phyloP scores from a whole-genome alignment of 2,113 vertebrate species.

The Cyphomyrus plagiostoma region DNA sequence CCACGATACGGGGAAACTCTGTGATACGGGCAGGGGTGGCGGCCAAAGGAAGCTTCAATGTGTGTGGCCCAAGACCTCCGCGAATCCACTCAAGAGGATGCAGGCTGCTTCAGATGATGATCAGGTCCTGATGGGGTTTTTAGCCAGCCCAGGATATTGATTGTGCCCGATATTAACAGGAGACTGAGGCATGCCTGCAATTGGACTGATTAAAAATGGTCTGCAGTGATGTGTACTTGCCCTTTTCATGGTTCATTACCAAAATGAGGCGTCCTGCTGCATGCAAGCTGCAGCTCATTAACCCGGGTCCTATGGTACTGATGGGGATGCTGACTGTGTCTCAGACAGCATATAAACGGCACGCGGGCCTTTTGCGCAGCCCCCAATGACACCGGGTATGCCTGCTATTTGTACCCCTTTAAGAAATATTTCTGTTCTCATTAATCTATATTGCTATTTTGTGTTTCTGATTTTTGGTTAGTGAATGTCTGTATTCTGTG shows the following conservation, averaged over 20 bases:
- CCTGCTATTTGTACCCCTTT: background rate
- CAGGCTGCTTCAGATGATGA: background rate
- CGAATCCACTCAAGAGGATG: slow-evolving; percentile 19
- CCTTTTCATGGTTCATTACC: slow-evolving; percentile 69
- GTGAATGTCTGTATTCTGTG: background rate
- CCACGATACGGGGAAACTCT: background rate
- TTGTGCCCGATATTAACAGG: slow-evolving; percentile 38
- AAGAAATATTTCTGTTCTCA: background rate
- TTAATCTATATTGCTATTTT: background rate
- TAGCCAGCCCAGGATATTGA: slow-evolving; percentile 42
- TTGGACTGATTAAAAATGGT: slow-evolving; percentile 56
- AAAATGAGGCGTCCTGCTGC: slow-evolving; percentile 58
- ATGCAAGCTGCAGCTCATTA: slow-evolving; percentile 69
- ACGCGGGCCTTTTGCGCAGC: background rate
- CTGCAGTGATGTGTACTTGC: slow-evolving; percentile 57
- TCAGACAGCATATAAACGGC: slow-evolving; percentile 26
- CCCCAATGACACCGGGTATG: background rate
- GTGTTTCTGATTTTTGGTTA: background rate
- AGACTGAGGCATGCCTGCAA: slow-evolving; percentile 36
- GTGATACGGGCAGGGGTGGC: background rate
- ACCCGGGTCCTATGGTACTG: slow-evolving; percentile 43
- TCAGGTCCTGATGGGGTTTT: slow-evolving; percentile 38
- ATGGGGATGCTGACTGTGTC: slow-evolving; percentile 33
- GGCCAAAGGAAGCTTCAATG: background rate
- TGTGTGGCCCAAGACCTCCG: no score